These are phyloP conservation scores for Falco berigora DNA, from an alignment of 2,797 vertebrate genomes.

Conservation along the genomic window DNA sequence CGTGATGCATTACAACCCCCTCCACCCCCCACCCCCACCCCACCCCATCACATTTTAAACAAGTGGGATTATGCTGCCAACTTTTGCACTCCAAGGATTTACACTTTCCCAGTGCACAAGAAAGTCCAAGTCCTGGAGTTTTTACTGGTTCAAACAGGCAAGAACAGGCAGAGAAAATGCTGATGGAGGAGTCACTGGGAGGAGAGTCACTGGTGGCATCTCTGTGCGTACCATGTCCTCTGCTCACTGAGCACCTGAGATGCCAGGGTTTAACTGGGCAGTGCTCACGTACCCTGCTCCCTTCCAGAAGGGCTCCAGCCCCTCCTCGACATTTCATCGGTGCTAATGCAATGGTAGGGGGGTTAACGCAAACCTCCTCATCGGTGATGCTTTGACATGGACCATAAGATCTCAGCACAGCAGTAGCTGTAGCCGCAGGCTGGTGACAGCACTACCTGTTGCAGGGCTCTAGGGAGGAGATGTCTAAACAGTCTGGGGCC, in stretches of 20 bases:
- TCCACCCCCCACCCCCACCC: background rate
- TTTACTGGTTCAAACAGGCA: background rate
- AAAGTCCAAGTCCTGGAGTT: background rate
- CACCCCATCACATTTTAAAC: background rate
- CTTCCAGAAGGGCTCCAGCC: background rate
- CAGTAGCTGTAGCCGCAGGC: background rate
- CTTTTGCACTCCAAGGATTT: background rate
- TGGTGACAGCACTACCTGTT: background rate
- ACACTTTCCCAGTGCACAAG: background rate
- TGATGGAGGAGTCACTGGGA: background rate
- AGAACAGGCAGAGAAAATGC: background rate
- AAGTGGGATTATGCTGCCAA: background rate
- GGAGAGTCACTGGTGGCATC: background rate
- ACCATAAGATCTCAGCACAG: background rate
- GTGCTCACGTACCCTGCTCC: background rate
- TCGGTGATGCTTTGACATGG: background rate
- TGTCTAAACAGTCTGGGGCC: background rate
- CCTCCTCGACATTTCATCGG: accelerated
- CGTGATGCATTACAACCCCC: accelerated
- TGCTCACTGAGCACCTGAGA: background rate
- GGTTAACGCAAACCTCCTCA: background rate
- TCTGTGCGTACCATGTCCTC: accelerated
- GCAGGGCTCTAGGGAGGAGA: background rate
- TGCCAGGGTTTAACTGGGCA: background rate
- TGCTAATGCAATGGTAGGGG: background rate